phyloP scores from a whole-genome alignment of 2,113 vertebrate species.

The Ctenodactylus gundi region DNA sequence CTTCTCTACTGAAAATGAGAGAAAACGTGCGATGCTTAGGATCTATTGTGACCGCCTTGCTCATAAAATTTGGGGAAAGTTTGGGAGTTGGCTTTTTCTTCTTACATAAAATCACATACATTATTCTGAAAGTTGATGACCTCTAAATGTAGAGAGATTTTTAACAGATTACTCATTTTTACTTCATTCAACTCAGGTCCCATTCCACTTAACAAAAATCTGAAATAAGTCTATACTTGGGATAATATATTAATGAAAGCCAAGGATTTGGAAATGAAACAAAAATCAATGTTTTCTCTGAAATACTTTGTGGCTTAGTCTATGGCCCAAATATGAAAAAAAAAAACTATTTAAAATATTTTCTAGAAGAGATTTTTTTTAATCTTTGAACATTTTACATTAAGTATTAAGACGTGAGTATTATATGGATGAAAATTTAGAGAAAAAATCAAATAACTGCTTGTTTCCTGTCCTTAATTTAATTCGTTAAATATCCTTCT shows the following conservation, averaged over 20 bases:
- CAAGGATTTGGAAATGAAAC: neutral
- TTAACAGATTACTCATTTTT: neutral
- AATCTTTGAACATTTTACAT: neutral
- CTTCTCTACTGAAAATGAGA: neutral
- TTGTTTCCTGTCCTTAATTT: neutral
- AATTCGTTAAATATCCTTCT: neutral
- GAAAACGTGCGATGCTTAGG: accelerated
- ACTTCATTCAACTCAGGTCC: neutral
- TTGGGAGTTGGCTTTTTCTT: neutral
- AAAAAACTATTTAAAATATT: neutral
- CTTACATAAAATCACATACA: neutral
- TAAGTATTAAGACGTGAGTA: neutral
- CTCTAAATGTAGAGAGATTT: neutral
- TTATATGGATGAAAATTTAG: neutral
- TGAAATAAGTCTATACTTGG: neutral
- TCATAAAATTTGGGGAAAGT: neutral
- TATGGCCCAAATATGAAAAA: neutral
- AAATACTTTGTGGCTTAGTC: neutral
- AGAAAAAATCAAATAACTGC: neutral
- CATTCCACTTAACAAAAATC: neutral
- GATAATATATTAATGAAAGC: neutral
- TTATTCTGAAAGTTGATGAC: constrained; percentile 3
- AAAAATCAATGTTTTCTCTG: neutral
- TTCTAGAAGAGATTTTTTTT: neutral
- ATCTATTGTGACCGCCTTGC: neutral